A percentile compares a stretch with the other conserved stretches of the same genome.
Evolutionary conservation across 23 tunicate species (phyloP).

Genomic region (Trididemnum miniatum): DNA sequence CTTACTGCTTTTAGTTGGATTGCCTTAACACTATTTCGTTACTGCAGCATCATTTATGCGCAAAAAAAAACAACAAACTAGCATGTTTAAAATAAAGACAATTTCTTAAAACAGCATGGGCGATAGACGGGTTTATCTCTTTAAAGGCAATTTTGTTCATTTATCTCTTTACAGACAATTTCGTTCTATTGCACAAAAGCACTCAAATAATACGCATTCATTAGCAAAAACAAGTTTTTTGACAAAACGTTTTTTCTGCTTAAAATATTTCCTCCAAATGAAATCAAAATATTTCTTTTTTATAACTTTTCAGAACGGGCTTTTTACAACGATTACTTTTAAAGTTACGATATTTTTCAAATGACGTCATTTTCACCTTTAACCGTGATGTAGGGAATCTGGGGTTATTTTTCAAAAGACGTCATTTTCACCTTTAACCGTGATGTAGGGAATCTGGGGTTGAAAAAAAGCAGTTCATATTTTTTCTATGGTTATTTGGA

Average conservation of each 20-base stretch:
- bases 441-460: background rate
- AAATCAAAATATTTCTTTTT: background rate
- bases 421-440: too few relatives aligned
- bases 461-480: background rate
- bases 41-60: too few relatives aligned
- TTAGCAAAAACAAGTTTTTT: background rate
- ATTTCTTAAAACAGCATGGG: background rate
- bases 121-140: too few relatives aligned
- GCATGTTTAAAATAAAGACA: too few relatives aligned
- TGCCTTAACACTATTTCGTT: too few relatives aligned
- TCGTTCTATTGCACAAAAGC: background rate
- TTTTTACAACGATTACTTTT: background rate
- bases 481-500: background rate
- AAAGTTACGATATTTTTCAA: background rate
- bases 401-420: background rate
- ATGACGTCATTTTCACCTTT: background rate
- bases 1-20: background rate
- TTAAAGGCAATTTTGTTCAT: background rate
- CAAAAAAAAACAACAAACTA: background rate
- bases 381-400: too few relatives aligned
- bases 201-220: background rate
- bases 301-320: background rate
- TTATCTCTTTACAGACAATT: too few relatives aligned
- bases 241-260: background rate
- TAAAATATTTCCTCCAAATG: background rate